Base-by-base conservation (phyloP, 2,797 vertebrate genomes). In the Taeniopygia guttata region DNA sequence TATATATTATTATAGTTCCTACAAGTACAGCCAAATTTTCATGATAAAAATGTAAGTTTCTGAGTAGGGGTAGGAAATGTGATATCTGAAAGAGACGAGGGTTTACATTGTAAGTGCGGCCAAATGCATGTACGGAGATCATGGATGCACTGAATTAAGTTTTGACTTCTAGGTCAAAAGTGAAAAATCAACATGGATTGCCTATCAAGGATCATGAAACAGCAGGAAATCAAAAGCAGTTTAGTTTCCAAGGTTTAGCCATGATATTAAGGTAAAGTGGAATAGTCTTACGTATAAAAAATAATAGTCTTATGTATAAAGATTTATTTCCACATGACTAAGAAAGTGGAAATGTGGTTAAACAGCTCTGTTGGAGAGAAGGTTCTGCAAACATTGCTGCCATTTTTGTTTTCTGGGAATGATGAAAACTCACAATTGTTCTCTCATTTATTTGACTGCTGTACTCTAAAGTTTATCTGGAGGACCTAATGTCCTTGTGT, bases 1-100 rank as follows among this genome's bases (percentile, higher is more conserved):
- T 9, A 59, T 20, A 21, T 30, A 46, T 26, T 23, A 19, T 23
- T 54, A 77, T 22, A 56, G 52, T 56, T 69, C 14, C 25, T 49
- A 27, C n/a, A 46, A 67, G 23, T 42, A 56, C 25, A 76, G 48
- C 27, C 49, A 85, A 40, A 55, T 34, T 34, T 55, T 79, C 1
- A 1, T 5, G 11, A 54, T 51, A 27, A 73, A 82, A 58, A 32
- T 13, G 7, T 36, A 36, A 38, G 32, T 67, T 30, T 29, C 34
- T 18, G 26, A 55, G 46, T 40, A 49, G 38, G 60, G 68, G 55
- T 38, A 56, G 86, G 51, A 75, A 68, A 36, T 21, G 42, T 1
- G 17, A 66, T n/a, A 51, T 32, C 29, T 29, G 29, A 22, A 40
- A 68, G n/a, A 36, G 20, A 7, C 0, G 0, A 1, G 7, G 62